Evolutionary conservation across 2,797 vertebrate species (phyloP).

Genomic region (Phyllotis vaccarum): DNA sequence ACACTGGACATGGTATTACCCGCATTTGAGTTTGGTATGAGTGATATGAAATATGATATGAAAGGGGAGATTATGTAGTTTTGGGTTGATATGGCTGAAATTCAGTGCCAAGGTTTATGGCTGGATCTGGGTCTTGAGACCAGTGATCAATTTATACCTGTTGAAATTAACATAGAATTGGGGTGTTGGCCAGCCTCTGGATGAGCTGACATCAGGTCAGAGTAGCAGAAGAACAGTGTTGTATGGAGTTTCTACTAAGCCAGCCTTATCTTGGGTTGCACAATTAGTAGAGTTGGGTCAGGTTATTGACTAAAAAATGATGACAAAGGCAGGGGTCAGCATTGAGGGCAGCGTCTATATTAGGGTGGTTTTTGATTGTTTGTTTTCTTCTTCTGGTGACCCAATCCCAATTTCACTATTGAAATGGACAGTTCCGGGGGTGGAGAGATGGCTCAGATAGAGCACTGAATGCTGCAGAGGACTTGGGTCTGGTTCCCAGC

Average conservation of each 20-base stretch:
- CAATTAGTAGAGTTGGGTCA: slow-evolving; percentile 34
- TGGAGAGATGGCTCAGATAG: neutral
- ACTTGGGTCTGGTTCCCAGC: neutral
- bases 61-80: neutral
- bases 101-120: neutral
- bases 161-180: neutral
- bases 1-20: fast-evolving
- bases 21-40: neutral
- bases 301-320: slow-evolving; percentile 25
- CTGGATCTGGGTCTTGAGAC: slow-evolving; percentile 31
- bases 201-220: neutral
- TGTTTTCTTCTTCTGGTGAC: neutral
- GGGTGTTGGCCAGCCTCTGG: neutral
- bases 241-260: slow-evolving; percentile 8
- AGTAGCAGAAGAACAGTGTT: neutral
- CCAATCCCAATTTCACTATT: neutral
- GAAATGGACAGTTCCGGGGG: neutral
- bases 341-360: neutral
- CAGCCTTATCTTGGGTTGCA: neutral
- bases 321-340: neutral
- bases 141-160: neutral
- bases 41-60: slow-evolving; percentile 58
- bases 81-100: neutral
- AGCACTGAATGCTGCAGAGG: neutral
- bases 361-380: too few relatives aligned